Conservation (phyloP, 2,888 invertebrate species). For the Spodoptera littoralis region DNA sequence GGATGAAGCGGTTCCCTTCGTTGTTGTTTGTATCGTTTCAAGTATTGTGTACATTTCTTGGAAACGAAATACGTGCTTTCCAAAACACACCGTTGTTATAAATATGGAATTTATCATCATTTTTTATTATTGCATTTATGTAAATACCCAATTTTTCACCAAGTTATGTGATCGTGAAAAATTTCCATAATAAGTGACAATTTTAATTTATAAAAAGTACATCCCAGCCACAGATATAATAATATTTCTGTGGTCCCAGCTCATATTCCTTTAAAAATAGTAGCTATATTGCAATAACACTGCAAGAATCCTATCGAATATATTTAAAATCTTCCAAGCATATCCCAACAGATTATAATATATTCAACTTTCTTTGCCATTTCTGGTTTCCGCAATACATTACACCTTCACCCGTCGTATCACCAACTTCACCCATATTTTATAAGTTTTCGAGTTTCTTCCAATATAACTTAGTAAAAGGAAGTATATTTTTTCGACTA, state of each 20-base stretch:
- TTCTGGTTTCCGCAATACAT: constrained; percentile 51
- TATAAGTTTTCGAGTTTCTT: constrained; percentile 58
- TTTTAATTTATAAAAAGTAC: too few relatives aligned
- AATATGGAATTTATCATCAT: too few relatives aligned
- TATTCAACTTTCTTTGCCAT: constrained; percentile 44
- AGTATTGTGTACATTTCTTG: too few relatives aligned
- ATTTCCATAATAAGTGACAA: too few relatives aligned
- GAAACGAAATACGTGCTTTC: too few relatives aligned
- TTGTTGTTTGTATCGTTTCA: not conserved
- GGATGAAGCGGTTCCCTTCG: constrained; percentile 1
- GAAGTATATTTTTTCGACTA: constrained; percentile 47
- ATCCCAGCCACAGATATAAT: too few relatives aligned
- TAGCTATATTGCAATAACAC: not conserved
- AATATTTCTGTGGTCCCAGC: too few relatives aligned
- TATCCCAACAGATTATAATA: constrained; percentile 42
- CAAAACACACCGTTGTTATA: too few relatives aligned
- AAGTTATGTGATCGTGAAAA: too few relatives aligned
- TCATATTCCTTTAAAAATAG: not conserved
- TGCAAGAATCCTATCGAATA: constrained; percentile 7
- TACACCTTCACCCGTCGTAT: constrained; percentile 54
- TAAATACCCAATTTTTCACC: too few relatives aligned
- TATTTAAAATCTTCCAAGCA: constrained; percentile 2
- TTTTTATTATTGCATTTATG: too few relatives aligned
- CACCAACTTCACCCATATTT: constrained; percentile 59
- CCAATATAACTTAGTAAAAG: constrained; percentile 55